These are phyloP conservation scores for Timema cristinae DNA, from an alignment of 2,888 invertebrate species.

Conservation along the genomic window DNA sequence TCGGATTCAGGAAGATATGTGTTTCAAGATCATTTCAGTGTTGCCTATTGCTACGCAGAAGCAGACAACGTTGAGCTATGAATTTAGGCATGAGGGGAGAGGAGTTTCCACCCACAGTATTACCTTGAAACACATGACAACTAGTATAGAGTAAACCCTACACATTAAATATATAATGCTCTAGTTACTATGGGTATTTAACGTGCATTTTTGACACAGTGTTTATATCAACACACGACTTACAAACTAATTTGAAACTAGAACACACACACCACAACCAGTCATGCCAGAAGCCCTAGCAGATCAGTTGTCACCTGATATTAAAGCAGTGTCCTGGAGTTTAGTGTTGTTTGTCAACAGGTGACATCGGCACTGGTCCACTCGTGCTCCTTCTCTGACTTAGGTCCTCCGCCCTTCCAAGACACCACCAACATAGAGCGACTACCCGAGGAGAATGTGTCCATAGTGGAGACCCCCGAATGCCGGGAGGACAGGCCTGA, in stretches of 20 bases:
- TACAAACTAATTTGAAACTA: not conserved
- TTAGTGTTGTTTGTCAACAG: conserved; percentile 44
- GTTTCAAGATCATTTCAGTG: no score
- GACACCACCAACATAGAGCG: conserved; percentile 62
- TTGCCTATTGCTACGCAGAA: no score
- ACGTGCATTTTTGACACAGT: no score
- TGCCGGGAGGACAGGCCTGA: conserved; percentile 61
- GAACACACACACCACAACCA: not conserved
- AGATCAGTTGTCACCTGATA: not conserved
- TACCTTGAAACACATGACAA: no score
- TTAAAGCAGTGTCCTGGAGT: not conserved
- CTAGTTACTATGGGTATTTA: no score
- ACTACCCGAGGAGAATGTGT: conserved; percentile 78
- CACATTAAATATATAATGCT: no score
- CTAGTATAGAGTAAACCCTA: no score
- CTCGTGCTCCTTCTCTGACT: conserved; percentile 44
- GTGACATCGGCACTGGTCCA: conserved; percentile 71
- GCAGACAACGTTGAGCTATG: no score
- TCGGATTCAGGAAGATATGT: no score
- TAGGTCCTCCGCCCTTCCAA: conserved; percentile 44
- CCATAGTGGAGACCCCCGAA: conserved; percentile 77
- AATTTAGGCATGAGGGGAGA: no score
- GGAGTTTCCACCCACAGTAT: no score
- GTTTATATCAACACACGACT: no score
- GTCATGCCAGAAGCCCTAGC: not conserved